Evolutionary conservation across 2,888 invertebrate species (phyloP), one percentile per base, ranked within the genome.

Genomic region (Rotaria socialis): DNA sequence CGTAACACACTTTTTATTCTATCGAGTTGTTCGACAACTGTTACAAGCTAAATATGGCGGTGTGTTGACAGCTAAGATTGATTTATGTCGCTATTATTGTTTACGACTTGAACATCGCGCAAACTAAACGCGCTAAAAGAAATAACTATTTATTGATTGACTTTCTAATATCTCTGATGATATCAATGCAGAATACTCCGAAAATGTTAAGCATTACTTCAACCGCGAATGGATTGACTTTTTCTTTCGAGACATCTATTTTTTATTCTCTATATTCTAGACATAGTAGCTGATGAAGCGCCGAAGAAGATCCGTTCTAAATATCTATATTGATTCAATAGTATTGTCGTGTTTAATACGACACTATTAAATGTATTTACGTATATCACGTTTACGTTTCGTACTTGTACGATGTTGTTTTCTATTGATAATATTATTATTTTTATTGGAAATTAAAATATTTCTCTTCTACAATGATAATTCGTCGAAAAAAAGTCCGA

Each of bases 341-440:
- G 22, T 56, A 56, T 56, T 24, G 56, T 56, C 56, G 56, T 56
- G 22, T 24, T 6, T 24, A 56, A 19, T 35, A 27, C 67, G 67
- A 16, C 27, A 35, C 8, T 67, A 16, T 67, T 67, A 35, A 35
- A 67, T 67, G 67, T 41, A 67, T 67, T 67, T 80, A 47, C 43
- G 80, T 24, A 47, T 80, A 47, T 47, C 80, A 47, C 80, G 80
- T 80, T 43, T 80, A 47, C 43, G 80, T 47, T 47, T 47, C 47
- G 43, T 80, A 43, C 24, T 80, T 4, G n/a, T 80, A 47, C 80
- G 80, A 47, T 43, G 47, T 43, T 80, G 47, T 80, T 7, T 43
- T 10, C 24, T 80, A 80, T 47, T 47, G 4, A 43, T 80, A 0
- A 47, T 47, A 5, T 47, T 80, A 24, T 47, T 80, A 80, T 47